Base-by-base conservation (phyloP, 1,140 invertebrate genomes). In the Teleogryllus occipitalis region DNA sequence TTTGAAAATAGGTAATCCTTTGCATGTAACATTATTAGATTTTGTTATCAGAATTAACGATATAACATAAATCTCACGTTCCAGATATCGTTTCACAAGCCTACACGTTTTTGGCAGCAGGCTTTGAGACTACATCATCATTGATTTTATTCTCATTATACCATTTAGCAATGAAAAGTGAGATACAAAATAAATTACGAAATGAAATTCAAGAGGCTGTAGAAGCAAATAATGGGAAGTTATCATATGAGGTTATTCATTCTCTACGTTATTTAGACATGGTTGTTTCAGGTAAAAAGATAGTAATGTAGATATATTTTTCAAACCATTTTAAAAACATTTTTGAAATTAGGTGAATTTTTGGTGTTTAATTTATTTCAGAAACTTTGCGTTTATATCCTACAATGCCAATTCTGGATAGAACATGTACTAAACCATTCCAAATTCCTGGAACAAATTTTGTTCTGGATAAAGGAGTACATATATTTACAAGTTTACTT, bases 351-450 rank as follows among this genome's bases (percentile, higher is more conserved):
- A 39, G 5, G 27, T 39, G 27, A 39, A 39, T 39, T 39, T 39
- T 39, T 65, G 2, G 7, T 65, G 10, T 14, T 65, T 65, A 14
- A 14, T 65, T 18, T 65, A 14, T 65, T 65, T 18, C 7, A 84
- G 89, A 90, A 85, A 84, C 87, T 7, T 80, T 91, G 10, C 84
- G 91, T 39, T 75, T 91, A 2, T 89, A 88, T 83, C 89, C 91
- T 12, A 86, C 89, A 0, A 89, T 90, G 7, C 89, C 90, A 7
- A 80, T 89, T 8, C 84, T 90, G 72, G 88, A 87, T 21, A 84
- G 91, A 75, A 82, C 85, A 46, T 81, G 88, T 0, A 82, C 83
- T 2, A 81, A 86, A 76, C 86, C 85, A 81, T 86, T 86, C 21
- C 82, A 82, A 72, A 84, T 82, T 21, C 79, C 80, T 12, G 79